Base-by-base conservation (phyloP, 2,113 vertebrate genomes). In the Octodon degus region DNA sequence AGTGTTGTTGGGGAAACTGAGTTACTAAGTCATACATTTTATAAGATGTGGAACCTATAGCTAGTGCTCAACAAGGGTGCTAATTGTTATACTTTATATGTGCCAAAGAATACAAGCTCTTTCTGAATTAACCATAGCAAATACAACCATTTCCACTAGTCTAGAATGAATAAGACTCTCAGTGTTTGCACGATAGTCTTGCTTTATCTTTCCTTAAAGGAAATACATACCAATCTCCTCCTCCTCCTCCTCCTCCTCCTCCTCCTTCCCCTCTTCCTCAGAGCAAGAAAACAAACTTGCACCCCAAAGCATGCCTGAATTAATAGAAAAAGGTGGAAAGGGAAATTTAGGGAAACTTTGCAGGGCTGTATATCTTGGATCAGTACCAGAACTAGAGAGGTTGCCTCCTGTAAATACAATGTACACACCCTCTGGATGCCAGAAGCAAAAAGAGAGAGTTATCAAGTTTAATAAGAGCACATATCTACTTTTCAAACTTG, bases 211-310 rank as follows among this genome's bases (percentile, higher is more conserved):
- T 86, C 70, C 58, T 77, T 95, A 80, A 90, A 96, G 65, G 34
- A 94, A 93, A 84, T 10, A 77, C 58, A 86, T 60, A 70, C 72
- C 68, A 92, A 83, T 80, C 58, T 86, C 67, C 25, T 37, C 37
- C 70, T 65, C 50, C 40, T 92, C 80, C 37, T 34, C 77, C 55
- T 58, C 55, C 16, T 58, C 50, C 34, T 92, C 80, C 43, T 32
- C 76, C 53, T 55, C 14, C 53, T 63, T 40, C 43, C 32, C 81
- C 43, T 43, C 43, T 43, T 58, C 40, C 37, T 90, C 74, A 87
- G 87, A 95, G 81, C 81, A 90, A 87, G 62, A 80, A 92, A 94
- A 95, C 91, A 90, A 93, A 83, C 11, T 30, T 14, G 47, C 37
- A 30, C 83, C 74, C 55, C 85, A 90, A 68, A 93, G 60, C 60